phyloP scores from a whole-genome alignment of 2,888 invertebrate genomes.

The Phengaris alcon region DNA sequence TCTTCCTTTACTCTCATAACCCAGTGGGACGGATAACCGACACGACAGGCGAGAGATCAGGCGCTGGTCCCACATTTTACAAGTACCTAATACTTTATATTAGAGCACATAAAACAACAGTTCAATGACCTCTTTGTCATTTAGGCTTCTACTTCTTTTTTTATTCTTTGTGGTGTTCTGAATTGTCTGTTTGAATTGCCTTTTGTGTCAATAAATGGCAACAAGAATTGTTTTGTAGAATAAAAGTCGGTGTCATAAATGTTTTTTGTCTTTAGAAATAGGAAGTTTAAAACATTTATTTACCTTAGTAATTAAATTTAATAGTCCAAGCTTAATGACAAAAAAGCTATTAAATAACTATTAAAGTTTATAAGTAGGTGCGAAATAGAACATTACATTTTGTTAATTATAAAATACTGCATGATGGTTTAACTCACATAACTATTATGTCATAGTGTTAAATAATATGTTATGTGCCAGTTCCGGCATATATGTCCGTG shows the following conservation, averaged over 20 bases:
- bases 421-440: background rate
- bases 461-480: slow-evolving; percentile 13
- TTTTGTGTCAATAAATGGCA: background rate
- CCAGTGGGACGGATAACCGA: too few species aligned
- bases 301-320: too few species aligned
- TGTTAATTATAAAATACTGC: background rate
- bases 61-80: too few species aligned
- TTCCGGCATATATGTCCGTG: slow-evolving; percentile 14
- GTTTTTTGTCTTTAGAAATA: too few species aligned
- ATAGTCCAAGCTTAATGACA: background rate
- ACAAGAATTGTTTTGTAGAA: background rate
- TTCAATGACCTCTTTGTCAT: background rate
- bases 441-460: slow-evolving; percentile 2
- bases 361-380: background rate
- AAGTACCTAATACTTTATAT: background rate
- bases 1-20: too few species aligned
- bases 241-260: background rate
- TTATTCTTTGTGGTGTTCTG: background rate
- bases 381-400: background rate
- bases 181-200: background rate
- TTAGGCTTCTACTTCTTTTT: background rate
- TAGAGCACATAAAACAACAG: background rate
- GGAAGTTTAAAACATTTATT: too few species aligned
- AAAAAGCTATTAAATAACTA: background rate
- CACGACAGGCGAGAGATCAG: too few species aligned